Percentiles rank a stretch among this genome's conserved stretches.
These are phyloP conservation scores for Istiophorus platypterus DNA, from an alignment of 2,113 vertebrate species.

Conservation along the genomic window DNA sequence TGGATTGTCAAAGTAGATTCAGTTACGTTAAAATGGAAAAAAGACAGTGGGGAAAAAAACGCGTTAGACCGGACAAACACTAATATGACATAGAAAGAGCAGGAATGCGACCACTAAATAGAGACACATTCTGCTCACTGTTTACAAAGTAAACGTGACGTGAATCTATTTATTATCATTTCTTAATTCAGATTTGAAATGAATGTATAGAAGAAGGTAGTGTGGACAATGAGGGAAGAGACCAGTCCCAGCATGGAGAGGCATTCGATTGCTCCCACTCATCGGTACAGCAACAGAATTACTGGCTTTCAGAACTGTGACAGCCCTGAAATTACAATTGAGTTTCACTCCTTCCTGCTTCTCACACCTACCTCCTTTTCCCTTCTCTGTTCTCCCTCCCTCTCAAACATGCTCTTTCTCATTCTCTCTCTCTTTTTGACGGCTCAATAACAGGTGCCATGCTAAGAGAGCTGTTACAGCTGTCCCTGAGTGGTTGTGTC, in stretches of 20 bases:
- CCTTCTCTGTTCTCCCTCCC: constrained; percentile 33
- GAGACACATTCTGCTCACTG: constrained; percentile 16
- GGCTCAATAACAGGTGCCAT: constrained; percentile 88
- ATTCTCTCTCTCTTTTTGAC: constrained; percentile 75
- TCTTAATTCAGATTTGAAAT: constrained; percentile 42
- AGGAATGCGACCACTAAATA: constrained; percentile 15
- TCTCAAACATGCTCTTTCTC: constrained; percentile 13
- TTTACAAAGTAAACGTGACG: constrained; percentile 55
- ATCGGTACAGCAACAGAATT: constrained; percentile 85
- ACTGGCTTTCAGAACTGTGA: constrained; percentile 85
- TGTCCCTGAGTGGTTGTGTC: constrained; percentile 86
- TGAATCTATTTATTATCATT: constrained; percentile 52
- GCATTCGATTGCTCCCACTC: constrained; percentile 73
- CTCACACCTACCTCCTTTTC: constrained; percentile 34
- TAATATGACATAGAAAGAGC: constrained; percentile 10
- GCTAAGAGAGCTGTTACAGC: constrained; percentile 85
- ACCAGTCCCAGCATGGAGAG: constrained; percentile 46
- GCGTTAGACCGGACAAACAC: constrained; percentile 34
- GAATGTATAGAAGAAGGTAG: constrained; percentile 37
- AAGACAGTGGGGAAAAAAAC: constrained; percentile 21
- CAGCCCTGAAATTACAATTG: constrained; percentile 89
- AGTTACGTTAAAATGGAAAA: constrained; percentile 40
- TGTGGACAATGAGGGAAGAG: constrained; percentile 33
- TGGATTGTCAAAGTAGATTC: constrained; percentile 39
- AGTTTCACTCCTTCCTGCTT: constrained; percentile 80